Percentiles rank a stretch among this genome's conserved stretches.
Conservation (phyloP, 1,140 invertebrate species). For the Lordiphosa mommai region DNA sequence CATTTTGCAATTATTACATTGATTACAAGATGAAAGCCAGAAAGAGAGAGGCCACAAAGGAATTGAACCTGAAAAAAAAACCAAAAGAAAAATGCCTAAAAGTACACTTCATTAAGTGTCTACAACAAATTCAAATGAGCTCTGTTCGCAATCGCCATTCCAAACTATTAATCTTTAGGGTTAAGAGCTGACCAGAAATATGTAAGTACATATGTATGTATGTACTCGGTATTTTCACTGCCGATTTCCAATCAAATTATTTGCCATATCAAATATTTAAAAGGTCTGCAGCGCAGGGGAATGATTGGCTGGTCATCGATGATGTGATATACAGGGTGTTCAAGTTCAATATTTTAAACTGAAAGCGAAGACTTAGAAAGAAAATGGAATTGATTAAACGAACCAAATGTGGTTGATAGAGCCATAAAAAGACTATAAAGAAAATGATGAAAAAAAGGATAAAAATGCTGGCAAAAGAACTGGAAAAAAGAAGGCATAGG, state of each 20-base stretch:
- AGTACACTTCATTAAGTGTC: background rate
- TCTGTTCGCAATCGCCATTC: no score
- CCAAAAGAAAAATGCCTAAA: conserved; percentile 15
- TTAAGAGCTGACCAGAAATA: background rate
- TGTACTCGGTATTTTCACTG: conserved; percentile 14
- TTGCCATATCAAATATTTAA: conserved; percentile 66
- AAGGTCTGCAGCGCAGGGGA: conserved; percentile 38
- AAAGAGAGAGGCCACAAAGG: conserved; percentile 19
- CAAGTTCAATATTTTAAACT: no score
- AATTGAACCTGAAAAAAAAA: conserved; percentile 18
- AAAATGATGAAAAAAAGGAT: no score
- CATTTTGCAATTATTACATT: conserved; percentile 63
- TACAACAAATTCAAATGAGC: conserved; percentile 11
- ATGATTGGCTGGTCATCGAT: conserved; percentile 22
- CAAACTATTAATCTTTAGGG: no score
- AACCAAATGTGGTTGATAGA: no score
- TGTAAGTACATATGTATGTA: background rate
- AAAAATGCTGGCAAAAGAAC: no score
- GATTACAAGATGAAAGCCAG: conserved; percentile 46
- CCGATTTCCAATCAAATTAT: conserved; percentile 71
- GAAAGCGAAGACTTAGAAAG: no score
- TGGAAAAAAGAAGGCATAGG: no score
- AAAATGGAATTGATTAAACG: no score
- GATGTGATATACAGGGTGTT: conserved; percentile 38
- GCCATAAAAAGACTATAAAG: no score